phyloP scores from a whole-genome alignment of 1,140 invertebrate species.

The Neodiprion pinetum region DNA sequence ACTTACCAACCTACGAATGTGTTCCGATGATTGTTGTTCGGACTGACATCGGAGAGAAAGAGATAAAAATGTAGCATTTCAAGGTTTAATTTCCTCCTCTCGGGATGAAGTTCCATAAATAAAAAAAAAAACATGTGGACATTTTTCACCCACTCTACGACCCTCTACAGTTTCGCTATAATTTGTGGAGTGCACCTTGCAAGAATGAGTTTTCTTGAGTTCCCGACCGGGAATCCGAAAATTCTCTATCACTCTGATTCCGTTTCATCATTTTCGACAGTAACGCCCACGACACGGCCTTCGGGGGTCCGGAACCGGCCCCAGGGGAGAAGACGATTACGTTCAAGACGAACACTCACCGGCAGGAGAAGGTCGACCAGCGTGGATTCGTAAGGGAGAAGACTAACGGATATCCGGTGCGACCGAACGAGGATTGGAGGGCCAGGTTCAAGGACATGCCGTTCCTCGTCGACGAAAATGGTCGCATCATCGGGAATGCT shows the following conservation, averaged over 20 bases:
- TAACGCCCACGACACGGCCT: neutral
- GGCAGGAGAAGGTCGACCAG: conserved; percentile 6
- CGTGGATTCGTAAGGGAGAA: conserved; percentile 5
- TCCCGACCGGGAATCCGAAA: no score
- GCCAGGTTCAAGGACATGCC: neutral
- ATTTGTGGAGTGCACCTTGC: no score
- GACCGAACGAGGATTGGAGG: conserved; percentile 7
- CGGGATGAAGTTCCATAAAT: no score
- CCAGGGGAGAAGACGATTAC: conserved; percentile 10
- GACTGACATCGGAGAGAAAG: no score
- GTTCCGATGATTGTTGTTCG: no score
- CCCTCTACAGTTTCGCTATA: no score
- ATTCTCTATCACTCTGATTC: neutral
- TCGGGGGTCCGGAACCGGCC: neutral
- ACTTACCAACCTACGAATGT: no score
- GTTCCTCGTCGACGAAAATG: neutral
- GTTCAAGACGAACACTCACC: conserved; percentile 10
- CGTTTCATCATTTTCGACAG: neutral
- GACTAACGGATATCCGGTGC: neutral
- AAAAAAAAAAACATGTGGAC: no score
- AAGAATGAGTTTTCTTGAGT: no score
- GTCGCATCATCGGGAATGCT: neutral
- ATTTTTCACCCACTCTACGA: no score
- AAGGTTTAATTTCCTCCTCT: no score
- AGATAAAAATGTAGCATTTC: no score